Evolutionary conservation across 2,113 vertebrate genomes (phyloP), one percentile per base, ranked within the genome.

Genomic region (Hyperopisus bebe): DNA sequence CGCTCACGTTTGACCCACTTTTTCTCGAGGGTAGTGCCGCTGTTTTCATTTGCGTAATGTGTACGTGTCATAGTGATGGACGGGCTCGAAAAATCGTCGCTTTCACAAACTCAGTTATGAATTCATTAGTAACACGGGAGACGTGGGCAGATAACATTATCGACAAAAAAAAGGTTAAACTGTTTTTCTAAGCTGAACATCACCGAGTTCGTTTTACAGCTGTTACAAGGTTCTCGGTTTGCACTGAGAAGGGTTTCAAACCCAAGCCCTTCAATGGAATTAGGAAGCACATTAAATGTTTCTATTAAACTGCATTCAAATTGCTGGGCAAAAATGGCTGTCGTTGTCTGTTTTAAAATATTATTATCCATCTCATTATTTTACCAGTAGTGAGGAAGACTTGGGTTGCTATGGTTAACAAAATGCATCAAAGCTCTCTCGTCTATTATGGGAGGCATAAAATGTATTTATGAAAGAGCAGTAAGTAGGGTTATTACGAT

Each of bases 1-100:
- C 47, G 46, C 24, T 74, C 9, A 10, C n/a, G 10, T 53, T 86
- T 50, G 46, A 86, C 84, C 46, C 84, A 86, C 10, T 17, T 86
- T 86, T 21, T 53, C 24, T 24, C 27, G 5, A n/a, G n/a, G 44
- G 82, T 47, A 84, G 77, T 6, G 77, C 17, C 35, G 19, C 11
- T 24, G 77, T 46, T 82, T 42, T n/a, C 44, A 84, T 84, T 84
- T 84, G 82, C 44, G 21, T 84, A 84, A 84, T 84, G 44, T 84
- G 39, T 84, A 84, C 24, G 82, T 84, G 44, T 84, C 82, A 83
- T 3, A 47, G 39, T 47, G 44, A 84, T 84, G 82, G 35, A 84
- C 19, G 39, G 42, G 44, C 39, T 83, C 21, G 35, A 47, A 47
- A 83, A 83, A 47, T 47, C 44, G 9, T 24, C 13, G 80, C 39